Percentiles rank a stretch among this genome's conserved stretches.
Evolutionary conservation across 2,888 invertebrate genomes (phyloP).

Genomic region (Rotaria macrura): DNA sequence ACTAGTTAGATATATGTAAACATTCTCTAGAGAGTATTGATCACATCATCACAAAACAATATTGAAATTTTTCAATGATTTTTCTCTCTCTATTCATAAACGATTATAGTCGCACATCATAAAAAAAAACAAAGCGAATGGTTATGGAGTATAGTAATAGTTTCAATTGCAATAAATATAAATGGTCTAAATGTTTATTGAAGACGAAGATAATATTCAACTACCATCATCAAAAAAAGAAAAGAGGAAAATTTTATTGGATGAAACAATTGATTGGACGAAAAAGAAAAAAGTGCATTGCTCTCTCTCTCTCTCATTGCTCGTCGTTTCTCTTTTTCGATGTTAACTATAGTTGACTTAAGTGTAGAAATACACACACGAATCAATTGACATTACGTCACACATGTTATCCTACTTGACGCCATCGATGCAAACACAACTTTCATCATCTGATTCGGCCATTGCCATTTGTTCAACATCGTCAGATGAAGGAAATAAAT

Average conservation of each 20-base stretch:
- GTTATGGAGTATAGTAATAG: background rate
- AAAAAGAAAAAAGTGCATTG: no score
- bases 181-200: constrained; percentile 11
- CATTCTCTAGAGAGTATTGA: background rate
- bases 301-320: background rate
- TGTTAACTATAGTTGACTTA: background rate
- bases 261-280: background rate
- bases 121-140: background rate
- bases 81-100: background rate
- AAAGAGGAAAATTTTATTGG: background rate
- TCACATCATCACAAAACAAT: constrained; percentile 1
- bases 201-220: background rate
- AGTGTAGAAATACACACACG: background rate
- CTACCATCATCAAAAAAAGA: no score
- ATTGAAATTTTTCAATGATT: background rate
- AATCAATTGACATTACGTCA: background rate
- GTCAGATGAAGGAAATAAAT: background rate
- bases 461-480: background rate
- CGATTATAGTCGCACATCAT: constrained; percentile 16
- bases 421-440: background rate
- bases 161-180: constrained; percentile 2
- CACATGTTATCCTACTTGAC: background rate
- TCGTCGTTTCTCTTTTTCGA: background rate
- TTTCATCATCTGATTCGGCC: background rate
- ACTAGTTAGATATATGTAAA: background rate